A percentile compares a stretch with the other conserved stretches of the same genome.
These are phyloP conservation scores for Urocitellus parryii DNA, from an alignment of 2,113 vertebrate species.

Conservation along the genomic window DNA sequence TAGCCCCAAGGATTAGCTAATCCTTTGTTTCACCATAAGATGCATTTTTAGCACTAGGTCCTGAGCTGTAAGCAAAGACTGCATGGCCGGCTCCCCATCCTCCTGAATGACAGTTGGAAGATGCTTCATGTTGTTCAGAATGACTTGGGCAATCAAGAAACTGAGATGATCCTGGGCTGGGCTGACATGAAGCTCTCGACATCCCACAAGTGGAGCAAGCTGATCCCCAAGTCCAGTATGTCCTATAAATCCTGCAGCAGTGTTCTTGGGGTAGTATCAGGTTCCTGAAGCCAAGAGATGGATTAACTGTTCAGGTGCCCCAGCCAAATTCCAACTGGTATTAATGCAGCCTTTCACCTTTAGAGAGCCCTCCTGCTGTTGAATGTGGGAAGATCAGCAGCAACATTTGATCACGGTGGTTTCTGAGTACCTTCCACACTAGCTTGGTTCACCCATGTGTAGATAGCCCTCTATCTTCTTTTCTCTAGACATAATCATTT, in stretches of 20 bases:
- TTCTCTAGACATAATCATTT: background rate
- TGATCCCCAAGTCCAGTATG: background rate
- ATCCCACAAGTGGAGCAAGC: background rate
- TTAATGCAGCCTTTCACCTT: constrained; percentile 22
- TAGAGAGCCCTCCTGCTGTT: background rate
- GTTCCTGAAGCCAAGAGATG: constrained; percentile 43
- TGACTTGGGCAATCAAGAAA: constrained; percentile 22
- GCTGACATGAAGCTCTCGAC: background rate
- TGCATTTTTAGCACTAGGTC: constrained; percentile 79
- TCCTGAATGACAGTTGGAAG: constrained; percentile 55
- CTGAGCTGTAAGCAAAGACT: constrained; percentile 75
- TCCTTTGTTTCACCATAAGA: constrained; percentile 84
- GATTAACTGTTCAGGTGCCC: constrained; percentile 59
- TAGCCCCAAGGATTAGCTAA: constrained; percentile 85
- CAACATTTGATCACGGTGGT: background rate
- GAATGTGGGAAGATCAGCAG: constrained; percentile 12
- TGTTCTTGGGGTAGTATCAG: background rate
- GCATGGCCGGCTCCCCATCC: constrained; percentile 6
- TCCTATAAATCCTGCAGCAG: background rate
- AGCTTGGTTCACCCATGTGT: background rate
- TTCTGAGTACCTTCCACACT: background rate
- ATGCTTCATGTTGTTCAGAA: background rate
- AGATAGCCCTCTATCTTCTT: background rate
- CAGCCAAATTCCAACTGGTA: constrained; percentile 55
- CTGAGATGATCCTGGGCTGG: background rate